Conservation (phyloP, 2,113 vertebrate genomes). For the Phaethornis superciliosus region DNA sequence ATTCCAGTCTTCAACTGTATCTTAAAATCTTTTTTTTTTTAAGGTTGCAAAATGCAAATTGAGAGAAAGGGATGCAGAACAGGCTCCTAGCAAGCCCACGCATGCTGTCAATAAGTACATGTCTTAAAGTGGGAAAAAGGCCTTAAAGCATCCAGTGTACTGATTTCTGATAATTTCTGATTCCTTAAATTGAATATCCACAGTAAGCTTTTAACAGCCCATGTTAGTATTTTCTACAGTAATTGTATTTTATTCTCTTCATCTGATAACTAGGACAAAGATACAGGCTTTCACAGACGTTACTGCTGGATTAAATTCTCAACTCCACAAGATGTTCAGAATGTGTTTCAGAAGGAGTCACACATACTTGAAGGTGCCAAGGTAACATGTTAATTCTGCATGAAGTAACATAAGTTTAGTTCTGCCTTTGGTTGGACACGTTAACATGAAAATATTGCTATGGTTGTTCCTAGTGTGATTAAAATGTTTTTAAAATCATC, state of each 20-base stretch:
- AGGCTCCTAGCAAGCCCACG: not conserved
- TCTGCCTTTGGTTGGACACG: not conserved
- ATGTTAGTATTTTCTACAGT: not conserved
- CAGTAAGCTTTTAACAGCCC: not conserved
- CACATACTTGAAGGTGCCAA: conserved; percentile 88
- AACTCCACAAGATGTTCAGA: conserved; percentile 78
- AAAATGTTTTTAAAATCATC: not conserved
- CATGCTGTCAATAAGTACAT: not conserved
- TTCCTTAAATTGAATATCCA: not conserved
- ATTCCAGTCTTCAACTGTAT: not conserved
- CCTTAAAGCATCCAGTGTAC: not conserved
- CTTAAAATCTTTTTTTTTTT: not conserved
- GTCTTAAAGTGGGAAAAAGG: not conserved
- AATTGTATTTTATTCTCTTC: not conserved
- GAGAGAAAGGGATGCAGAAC: not conserved
- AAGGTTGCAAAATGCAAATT: not conserved
- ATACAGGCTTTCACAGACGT: conserved; percentile 90
- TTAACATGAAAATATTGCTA: not conserved
- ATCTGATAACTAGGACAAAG: conserved; percentile 79
- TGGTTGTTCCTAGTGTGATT: not conserved
- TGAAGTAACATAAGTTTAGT: not conserved
- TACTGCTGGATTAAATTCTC: conserved; percentile 85
- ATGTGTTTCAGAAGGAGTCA: conserved; percentile 83
- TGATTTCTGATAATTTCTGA: not conserved
- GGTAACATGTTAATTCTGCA: conserved; percentile 67